A percentile compares a stretch with the other conserved stretches of the same genome.
These are phyloP conservation scores for Drosophila imparisetae DNA, from an alignment of 2,888 invertebrate species.

Conservation along the genomic window DNA sequence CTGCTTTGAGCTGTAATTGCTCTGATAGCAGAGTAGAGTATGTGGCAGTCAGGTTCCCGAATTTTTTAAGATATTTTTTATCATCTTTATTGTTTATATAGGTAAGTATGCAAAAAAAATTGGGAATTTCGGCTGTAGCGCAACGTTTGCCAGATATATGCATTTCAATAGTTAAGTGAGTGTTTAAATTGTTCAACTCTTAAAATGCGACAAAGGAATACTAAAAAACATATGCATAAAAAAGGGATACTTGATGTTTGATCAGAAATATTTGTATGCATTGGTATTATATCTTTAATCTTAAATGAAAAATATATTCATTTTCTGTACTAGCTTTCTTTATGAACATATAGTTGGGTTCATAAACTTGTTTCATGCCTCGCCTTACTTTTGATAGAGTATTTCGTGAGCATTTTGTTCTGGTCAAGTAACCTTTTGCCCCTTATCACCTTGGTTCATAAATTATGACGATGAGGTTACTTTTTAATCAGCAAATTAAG, in stretches of 20 bases:
- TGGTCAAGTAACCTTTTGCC: slow-evolving; percentile 44
- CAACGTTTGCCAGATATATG: not conserved
- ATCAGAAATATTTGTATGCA: not conserved
- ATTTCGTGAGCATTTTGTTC: slow-evolving; percentile 9
- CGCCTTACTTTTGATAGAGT: slow-evolving; percentile 11
- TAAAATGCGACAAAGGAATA: not conserved
- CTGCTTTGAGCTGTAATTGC: not conserved
- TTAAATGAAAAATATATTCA: not conserved
- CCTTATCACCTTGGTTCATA: slow-evolving; percentile 72
- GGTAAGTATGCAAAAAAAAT: not conserved
- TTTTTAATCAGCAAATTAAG: slow-evolving; percentile 79
- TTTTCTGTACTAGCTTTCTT: too few relatives aligned
- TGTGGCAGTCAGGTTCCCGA: not conserved
- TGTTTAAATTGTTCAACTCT: not conserved
- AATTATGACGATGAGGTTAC: slow-evolving; percentile 72
- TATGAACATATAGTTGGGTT: not conserved
- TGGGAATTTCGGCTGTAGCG: too few relatives aligned
- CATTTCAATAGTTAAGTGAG: not conserved
- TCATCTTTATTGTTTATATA: not conserved
- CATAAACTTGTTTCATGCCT: not conserved
- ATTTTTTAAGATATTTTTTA: not conserved
- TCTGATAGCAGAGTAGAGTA: not conserved
- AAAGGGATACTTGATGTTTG: not conserved
- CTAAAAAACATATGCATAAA: not conserved
- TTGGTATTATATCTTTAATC: not conserved